Evolutionary conservation across 2,888 invertebrate species (phyloP).

Genomic region (Dioctria linearis): DNA sequence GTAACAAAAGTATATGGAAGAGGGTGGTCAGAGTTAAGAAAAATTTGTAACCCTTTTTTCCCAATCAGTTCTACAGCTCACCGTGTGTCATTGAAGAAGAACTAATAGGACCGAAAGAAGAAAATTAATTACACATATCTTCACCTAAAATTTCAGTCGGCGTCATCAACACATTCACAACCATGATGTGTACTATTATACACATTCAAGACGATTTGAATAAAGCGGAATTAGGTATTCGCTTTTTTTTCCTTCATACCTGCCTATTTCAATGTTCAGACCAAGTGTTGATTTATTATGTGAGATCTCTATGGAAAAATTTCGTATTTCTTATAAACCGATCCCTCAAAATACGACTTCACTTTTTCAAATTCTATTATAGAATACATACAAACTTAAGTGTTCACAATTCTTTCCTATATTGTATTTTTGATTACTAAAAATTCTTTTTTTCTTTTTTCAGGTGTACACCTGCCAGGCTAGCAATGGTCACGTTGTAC

Average conservation of each 20-base stretch:
- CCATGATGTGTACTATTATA: no score
- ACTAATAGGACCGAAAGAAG: constrained; percentile 17
- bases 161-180: constrained; percentile 34
- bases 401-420: neutral
- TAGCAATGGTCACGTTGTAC: constrained; percentile 70
- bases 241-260: neutral
- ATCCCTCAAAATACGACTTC: constrained; percentile 20
- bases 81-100: neutral
- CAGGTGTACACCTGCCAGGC: constrained; percentile 71
- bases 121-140: constrained; percentile 49
- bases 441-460: constrained; percentile 56
- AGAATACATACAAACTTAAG: no score
- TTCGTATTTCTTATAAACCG: constrained; percentile 39
- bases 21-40: neutral
- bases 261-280: neutral
- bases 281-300: neutral
- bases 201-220: constrained; percentile 1
- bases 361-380: no score
- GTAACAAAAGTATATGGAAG: neutral
- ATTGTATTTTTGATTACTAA: constrained; percentile 42
- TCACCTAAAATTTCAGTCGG: no score
- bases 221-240: constrained; percentile 14
- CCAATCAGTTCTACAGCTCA: neutral
- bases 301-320: no score
- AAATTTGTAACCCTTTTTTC: neutral